These are phyloP conservation scores for Talpa occidentalis DNA, from an alignment of 2,113 vertebrate species.

Conservation along the genomic window DNA sequence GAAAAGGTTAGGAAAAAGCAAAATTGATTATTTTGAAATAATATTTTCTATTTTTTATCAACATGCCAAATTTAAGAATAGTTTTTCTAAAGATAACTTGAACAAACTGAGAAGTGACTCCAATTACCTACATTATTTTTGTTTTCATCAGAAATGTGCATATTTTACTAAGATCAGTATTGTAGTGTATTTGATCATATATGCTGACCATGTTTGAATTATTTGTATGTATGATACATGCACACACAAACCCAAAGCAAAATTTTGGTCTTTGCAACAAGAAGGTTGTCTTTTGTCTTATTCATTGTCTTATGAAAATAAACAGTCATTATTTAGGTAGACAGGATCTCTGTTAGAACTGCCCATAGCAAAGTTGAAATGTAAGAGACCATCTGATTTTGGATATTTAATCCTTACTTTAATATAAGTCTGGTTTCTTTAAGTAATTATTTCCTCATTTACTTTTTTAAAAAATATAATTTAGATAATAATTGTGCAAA, in stretches of 20 bases:
- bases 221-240: neutral
- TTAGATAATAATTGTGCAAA: neutral
- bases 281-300: neutral
- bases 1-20: slow-evolving; percentile 87
- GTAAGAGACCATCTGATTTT: neutral
- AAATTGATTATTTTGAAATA: neutral
- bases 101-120: slow-evolving; percentile 21
- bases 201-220: slow-evolving; percentile 3
- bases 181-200: neutral
- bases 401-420: neutral
- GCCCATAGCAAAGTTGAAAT: neutral
- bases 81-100: neutral
- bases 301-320: neutral
- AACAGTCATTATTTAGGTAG: neutral
- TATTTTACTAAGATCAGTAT: neutral
- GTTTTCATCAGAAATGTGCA: neutral
- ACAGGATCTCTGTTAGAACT: neutral
- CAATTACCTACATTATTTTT: slow-evolving; percentile 30
- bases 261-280: slow-evolving; percentile 27
- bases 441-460: neutral
- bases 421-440: neutral
- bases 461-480: slow-evolving; percentile 9
- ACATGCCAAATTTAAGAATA: slow-evolving; percentile 29
- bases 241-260: neutral
- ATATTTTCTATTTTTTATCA: slow-evolving; percentile 17